Base-by-base conservation (phyloP, 1,140 invertebrate genomes). In the Myzus persicae region DNA sequence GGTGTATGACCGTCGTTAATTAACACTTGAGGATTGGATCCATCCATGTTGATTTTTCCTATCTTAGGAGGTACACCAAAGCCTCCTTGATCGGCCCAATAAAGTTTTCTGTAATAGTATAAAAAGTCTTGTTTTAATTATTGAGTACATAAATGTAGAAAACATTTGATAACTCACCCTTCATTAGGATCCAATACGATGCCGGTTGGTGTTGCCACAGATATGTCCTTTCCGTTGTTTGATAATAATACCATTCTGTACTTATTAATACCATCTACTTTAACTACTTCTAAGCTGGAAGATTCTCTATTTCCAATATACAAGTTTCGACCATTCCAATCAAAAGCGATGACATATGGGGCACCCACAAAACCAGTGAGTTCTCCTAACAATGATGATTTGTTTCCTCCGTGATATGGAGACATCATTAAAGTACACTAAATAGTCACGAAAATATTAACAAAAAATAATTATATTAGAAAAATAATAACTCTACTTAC, bases 31-130 rank as follows among this genome's bases (percentile, higher is more conserved):
- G 98, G 96, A 94, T 98, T 96, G 0, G 96, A 96, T 1, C 99
- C 99, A 95, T 99, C 98, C 98, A 99, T 99, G 94, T 98, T 98
- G 0, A 98, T 98, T 94, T 97, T 96, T 0, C 97, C 99, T 44
- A 99, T 97, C 95, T 99, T 99, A 1, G 97, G 96, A 0, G 98
- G 97, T 0, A 99, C 98, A 22, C 98, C 98, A 94, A 96, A 97
- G 31, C 98, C 98, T 14, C 99, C 99, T 94, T 98, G 98, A 95
- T 99, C 99, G 6, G 99, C 96, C 99, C 99, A 99, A 95, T 98
- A 99, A 18, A 99, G 95, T 96, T 97, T 97, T 82, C 97, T 97
- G 94, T 87, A 96, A 95, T 93, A 94, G n/a, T 54, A 94, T 85
- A 84, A 42, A n/a, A 91, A 26, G 11, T 44, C 31, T 31, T 36